A percentile compares a stretch with the other conserved stretches of the same genome.
Conservation (phyloP, 2,888 invertebrate genomes). For the Synergus japonicus region DNA sequence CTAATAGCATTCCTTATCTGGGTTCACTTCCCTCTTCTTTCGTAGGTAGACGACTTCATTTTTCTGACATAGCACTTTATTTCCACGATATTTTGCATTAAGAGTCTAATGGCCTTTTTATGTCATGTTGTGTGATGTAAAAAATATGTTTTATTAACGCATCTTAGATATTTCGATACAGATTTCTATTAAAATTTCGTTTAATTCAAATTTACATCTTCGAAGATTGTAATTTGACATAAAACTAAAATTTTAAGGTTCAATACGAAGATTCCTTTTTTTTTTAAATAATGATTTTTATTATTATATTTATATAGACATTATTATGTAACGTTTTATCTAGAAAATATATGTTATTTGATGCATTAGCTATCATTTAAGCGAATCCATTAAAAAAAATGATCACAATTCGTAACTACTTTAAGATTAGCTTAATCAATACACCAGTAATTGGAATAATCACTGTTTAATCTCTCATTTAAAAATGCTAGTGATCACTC, state of each 20-base stretch:
- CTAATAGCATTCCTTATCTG: constrained; percentile 61
- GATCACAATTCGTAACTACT: background rate
- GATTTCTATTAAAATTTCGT: background rate
- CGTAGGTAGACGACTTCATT: constrained; percentile 33
- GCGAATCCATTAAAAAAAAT: background rate
- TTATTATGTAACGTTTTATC: background rate
- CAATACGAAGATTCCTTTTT: background rate
- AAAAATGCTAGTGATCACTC: constrained; percentile 80
- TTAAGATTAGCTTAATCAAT: background rate
- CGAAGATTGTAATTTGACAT: background rate
- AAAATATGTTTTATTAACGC: constrained; percentile 7
- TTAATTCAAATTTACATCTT: background rate
- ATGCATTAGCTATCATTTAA: background rate
- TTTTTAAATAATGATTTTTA: background rate
- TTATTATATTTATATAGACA: background rate
- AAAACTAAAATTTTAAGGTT: background rate
- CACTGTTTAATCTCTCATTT: background rate
- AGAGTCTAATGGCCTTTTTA: constrained; percentile 50
- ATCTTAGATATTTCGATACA: background rate
- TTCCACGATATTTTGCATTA: constrained; percentile 53
- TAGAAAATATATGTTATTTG: background rate
- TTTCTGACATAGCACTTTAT: constrained; percentile 34
- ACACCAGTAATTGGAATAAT: background rate
- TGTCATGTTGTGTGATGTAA: constrained; percentile 42
- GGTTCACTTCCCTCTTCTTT: constrained; percentile 34